Evolutionary conservation across 1,140 invertebrate genomes (phyloP).

Genomic region (Drosophila lacteicornis): DNA sequence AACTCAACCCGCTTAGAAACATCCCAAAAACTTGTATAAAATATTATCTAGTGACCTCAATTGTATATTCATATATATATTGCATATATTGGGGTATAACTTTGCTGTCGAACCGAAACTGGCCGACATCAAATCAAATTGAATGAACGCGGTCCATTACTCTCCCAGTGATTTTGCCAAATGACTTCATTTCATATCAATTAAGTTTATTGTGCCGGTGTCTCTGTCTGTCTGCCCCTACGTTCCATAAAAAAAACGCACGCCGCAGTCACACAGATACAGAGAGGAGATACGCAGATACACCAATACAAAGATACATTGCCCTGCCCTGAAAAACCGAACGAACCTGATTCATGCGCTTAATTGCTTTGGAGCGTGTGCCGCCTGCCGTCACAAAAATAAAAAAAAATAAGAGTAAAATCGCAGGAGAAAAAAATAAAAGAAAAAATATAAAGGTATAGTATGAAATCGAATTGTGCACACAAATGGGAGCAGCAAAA

Average conservation of each 20-base stretch:
- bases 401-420: slow-evolving; percentile 39
- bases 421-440: slow-evolving; percentile 11
- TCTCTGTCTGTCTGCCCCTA: slow-evolving; percentile 18
- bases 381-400: slow-evolving; percentile 40
- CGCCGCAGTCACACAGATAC: slow-evolving; percentile 31
- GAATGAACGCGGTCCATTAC: slow-evolving; percentile 80
- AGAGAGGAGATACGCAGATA: slow-evolving; percentile 29
- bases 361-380: slow-evolving; percentile 83
- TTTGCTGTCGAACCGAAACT: slow-evolving; percentile 35
- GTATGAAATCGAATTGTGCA: slow-evolving; percentile 79
- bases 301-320: slow-evolving; percentile 43
- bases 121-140: slow-evolving; percentile 78
- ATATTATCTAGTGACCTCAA: no score
- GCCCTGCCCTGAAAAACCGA: slow-evolving; percentile 72
- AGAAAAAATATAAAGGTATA: slow-evolving; percentile 7
- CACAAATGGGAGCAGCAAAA: slow-evolving; percentile 72
- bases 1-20: no score
- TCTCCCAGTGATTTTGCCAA: slow-evolving; percentile 83
- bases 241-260: slow-evolving; percentile 43
- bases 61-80: background rate
- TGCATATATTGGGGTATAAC: slow-evolving; percentile 18
- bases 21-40: no score
- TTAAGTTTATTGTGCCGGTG: slow-evolving; percentile 80
- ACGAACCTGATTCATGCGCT: slow-evolving; percentile 83
- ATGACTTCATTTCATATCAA: slow-evolving; percentile 85